Evolutionary conservation across 2,888 invertebrate species (phyloP).

Genomic region (Drosophila imparisetae): DNA sequence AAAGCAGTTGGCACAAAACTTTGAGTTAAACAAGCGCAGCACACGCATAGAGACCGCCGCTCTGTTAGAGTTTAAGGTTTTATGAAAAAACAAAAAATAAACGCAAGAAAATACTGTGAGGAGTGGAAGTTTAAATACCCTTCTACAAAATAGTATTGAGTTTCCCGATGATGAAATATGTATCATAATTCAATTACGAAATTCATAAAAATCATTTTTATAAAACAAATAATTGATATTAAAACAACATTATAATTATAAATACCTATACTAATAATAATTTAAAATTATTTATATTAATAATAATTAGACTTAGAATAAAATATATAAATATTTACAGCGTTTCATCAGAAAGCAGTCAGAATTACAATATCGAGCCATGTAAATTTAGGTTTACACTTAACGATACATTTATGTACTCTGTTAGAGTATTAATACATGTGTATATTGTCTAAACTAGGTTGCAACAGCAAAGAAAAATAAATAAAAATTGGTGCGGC

Average conservation of each 20-base stretch:
- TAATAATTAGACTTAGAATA: background rate
- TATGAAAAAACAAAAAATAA: constrained; percentile 24
- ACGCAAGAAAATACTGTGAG: background rate
- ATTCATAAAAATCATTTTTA: background rate
- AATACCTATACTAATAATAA: background rate
- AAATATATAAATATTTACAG: background rate
- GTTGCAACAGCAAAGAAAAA: constrained; percentile 27
- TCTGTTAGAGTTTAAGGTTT: constrained; percentile 48
- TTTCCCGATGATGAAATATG: no score
- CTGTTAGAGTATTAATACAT: constrained; percentile 25
- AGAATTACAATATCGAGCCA: background rate
- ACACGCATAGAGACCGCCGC: constrained; percentile 42
- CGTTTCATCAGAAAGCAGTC: background rate
- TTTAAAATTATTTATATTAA: background rate
- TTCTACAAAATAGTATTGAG: background rate
- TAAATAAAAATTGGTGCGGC: constrained; percentile 33
- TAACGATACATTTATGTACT: background rate
- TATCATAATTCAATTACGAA: background rate
- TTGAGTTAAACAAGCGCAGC: constrained; percentile 56
- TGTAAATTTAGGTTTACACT: background rate
- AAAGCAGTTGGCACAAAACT: constrained; percentile 67
- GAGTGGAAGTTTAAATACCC: constrained; percentile 28
- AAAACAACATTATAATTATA: background rate
- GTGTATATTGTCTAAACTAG: constrained; percentile 11
- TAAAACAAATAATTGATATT: background rate